Percentiles rank a stretch among this genome's conserved stretches.
Conservation (phyloP, 1,140 invertebrate species). For the Meloidogyne chitwoodi region DNA sequence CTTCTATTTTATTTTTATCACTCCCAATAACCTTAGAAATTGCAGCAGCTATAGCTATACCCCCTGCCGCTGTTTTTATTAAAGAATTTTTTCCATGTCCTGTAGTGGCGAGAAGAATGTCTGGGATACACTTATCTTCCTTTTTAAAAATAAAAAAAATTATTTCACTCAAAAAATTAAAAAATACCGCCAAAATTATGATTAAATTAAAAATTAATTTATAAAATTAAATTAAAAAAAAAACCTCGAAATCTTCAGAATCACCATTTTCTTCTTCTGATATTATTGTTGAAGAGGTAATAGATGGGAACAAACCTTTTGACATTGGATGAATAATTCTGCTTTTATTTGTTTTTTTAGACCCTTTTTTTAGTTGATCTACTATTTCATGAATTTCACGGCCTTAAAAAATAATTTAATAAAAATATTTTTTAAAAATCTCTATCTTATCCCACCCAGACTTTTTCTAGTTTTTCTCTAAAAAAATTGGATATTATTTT, state of each 20-base stretch:
- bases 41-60: slow-evolving; percentile 1
- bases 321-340: not conserved
- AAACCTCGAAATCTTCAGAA: not conserved
- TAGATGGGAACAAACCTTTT: not conserved
- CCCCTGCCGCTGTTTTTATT: not conserved
- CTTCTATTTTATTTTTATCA: not conserved
- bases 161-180: not conserved
- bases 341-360: not conserved
- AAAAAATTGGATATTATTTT: not conserved
- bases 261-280: not conserved
- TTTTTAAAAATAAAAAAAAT: not conserved
- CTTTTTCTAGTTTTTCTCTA: too few relatives aligned
- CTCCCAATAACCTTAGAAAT: not conserved
- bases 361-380: slow-evolving; percentile 24
- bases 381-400: slow-evolving; percentile 49
- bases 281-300: not conserved
- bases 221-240: too few relatives aligned
- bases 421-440: too few relatives aligned
- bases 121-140: not conserved
- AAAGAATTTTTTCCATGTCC: slow-evolving; percentile 8
- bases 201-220: too few relatives aligned
- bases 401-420: not conserved
- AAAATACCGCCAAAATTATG: too few relatives aligned
- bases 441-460: too few relatives aligned
- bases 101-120: not conserved